Conservation (phyloP, 2,797 vertebrate genomes). For the Okamejei kenojei region DNA sequence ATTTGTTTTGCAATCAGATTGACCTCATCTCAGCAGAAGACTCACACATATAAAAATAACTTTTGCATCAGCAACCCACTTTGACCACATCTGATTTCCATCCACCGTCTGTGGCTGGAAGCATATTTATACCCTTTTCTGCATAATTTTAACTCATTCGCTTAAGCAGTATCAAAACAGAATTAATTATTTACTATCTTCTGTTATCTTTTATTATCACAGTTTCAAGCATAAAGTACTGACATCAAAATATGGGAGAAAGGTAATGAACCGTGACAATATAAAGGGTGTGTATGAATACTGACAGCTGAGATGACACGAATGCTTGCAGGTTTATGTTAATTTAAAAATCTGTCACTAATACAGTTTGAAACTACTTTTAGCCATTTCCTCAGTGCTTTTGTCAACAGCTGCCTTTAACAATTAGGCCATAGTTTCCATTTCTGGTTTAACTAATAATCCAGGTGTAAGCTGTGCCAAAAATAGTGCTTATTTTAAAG, state of each 20-base stretch:
- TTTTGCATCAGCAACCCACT: slow-evolving; percentile 5
- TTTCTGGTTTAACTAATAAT: background rate
- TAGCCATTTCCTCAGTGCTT: background rate
- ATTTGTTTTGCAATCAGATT: slow-evolving; percentile 5
- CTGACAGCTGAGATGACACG: background rate
- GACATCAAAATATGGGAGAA: background rate
- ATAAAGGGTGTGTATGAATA: background rate
- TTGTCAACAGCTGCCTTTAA: background rate
- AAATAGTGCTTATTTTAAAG: background rate
- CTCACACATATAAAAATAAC: slow-evolving; percentile 3
- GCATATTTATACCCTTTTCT: background rate
- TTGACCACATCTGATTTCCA: slow-evolving; percentile 15
- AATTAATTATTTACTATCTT: background rate
- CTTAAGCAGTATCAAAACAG: background rate
- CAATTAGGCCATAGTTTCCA: background rate
- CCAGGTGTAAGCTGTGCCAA: background rate
- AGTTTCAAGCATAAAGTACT: background rate
- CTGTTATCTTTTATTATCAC: background rate
- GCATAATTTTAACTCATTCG: background rate
- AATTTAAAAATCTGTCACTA: background rate
- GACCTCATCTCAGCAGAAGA: background rate
- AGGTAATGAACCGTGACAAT: background rate
- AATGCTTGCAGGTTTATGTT: background rate
- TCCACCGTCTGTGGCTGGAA: background rate
- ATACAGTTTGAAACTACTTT: background rate